These are phyloP conservation scores for Tholera decimalis DNA, from an alignment of 2,888 invertebrate species.

Conservation along the genomic window DNA sequence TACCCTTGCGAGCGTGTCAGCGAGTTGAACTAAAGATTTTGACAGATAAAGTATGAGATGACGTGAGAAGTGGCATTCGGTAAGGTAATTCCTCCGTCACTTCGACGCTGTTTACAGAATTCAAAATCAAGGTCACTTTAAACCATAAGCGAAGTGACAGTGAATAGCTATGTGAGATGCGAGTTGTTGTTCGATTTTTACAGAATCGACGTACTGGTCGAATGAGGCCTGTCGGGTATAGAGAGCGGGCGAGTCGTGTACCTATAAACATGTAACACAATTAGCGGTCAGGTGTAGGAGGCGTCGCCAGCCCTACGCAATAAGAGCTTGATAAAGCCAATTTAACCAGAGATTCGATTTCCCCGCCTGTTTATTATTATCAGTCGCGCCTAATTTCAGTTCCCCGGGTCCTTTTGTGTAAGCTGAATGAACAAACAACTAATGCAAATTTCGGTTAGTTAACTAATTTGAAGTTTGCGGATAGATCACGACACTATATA, in stretches of 20 bases:
- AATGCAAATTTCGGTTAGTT: slow-evolving; percentile 78
- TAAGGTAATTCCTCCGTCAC: too few species aligned
- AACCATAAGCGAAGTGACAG: too few species aligned
- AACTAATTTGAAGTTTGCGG: slow-evolving; percentile 76
- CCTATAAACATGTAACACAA: slow-evolving; percentile 78
- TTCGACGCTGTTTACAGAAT: too few species aligned
- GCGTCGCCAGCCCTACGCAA: slow-evolving; percentile 66
- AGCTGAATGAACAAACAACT: slow-evolving; percentile 77
- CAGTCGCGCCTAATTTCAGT: slow-evolving; percentile 78
- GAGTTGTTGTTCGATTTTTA: too few species aligned
- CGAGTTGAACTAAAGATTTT: too few species aligned
- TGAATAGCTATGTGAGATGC: too few species aligned
- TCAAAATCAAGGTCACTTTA: too few species aligned
- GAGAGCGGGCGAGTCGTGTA: slow-evolving; percentile 77
- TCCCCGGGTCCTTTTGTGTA: slow-evolving; percentile 75
- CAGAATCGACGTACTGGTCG: too few species aligned
- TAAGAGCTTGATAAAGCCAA: slow-evolving; percentile 81
- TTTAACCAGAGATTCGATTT: slow-evolving; percentile 77
- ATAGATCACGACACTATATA: slow-evolving; percentile 69
- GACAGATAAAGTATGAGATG: too few species aligned
- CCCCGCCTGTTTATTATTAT: slow-evolving; percentile 80
- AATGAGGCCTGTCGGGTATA: slow-evolving; percentile 76
- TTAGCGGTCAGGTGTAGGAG: slow-evolving; percentile 78
- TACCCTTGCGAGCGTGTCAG: too few species aligned
- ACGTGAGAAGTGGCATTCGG: too few species aligned